These are phyloP conservation scores for Drosophila engyochracea DNA, from an alignment of 2,888 invertebrate species.

Conservation along the genomic window DNA sequence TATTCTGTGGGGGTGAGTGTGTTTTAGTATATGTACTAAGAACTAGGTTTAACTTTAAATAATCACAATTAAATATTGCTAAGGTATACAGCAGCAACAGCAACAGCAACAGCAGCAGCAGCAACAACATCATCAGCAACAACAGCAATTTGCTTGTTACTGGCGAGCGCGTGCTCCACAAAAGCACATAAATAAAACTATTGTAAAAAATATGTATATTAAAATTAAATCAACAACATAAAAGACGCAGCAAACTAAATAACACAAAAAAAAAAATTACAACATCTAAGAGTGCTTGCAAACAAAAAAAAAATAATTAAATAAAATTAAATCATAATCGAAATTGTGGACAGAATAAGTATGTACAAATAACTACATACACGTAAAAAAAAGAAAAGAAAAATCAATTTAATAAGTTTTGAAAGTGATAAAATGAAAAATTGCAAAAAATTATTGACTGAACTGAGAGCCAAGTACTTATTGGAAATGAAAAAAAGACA, in stretches of 20 bases:
- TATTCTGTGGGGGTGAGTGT: conserved; percentile 12
- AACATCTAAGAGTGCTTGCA: conserved; percentile 23
- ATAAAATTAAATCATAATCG: conserved; percentile 10
- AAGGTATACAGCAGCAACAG: conserved; percentile 47
- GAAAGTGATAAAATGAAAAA: conserved; percentile 36
- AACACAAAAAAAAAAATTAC: conserved; percentile 37
- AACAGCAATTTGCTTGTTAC: conserved; percentile 19
- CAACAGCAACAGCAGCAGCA: conserved; percentile 30
- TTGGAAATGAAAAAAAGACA: neutral
- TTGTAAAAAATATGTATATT: conserved; percentile 52
- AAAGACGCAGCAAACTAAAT: conserved; percentile 63
- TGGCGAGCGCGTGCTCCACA: conserved; percentile 29
- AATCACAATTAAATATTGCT: conserved; percentile 78
- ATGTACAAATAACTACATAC: conserved; percentile 18
- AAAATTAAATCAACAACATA: conserved; percentile 81
- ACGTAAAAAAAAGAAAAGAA: conserved; percentile 2
- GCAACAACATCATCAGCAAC: neutral
- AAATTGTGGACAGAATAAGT: conserved; percentile 24
- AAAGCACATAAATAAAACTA: conserved; percentile 54
- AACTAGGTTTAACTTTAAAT: conserved; percentile 65
- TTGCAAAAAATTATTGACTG: conserved; percentile 8
- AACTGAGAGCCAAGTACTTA: conserved; percentile 3
- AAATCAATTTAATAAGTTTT: conserved; percentile 33
- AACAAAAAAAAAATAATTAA: conserved; percentile 6
- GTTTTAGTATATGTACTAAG: conserved; percentile 40